Evolutionary conservation across 2,113 vertebrate genomes (phyloP).

Genomic region (Bucco capensis): DNA sequence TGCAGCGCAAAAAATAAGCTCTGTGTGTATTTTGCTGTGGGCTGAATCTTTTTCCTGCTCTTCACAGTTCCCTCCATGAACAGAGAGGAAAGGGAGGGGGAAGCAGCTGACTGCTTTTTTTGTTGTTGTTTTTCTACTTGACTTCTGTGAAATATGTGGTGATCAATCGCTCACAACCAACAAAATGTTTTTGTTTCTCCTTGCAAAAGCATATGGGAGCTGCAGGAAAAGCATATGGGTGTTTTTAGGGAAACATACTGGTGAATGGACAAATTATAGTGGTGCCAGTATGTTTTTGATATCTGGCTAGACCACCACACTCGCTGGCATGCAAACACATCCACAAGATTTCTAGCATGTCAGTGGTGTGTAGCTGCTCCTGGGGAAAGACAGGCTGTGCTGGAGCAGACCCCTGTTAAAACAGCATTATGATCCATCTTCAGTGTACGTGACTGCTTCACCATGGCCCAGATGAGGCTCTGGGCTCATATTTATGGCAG

Average conservation of each 20-base stretch:
- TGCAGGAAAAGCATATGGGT: conserved; percentile 78
- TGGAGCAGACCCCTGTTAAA: background rate
- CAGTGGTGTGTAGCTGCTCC: background rate
- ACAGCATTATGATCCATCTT: background rate
- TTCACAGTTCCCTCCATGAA: conserved; percentile 56
- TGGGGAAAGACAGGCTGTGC: background rate
- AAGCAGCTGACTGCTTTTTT: conserved; percentile 73
- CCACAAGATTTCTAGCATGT: conserved; percentile 2
- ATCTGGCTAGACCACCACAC: conserved; percentile 72
- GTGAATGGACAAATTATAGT: conserved; percentile 77
- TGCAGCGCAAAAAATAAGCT: conserved; percentile 11
- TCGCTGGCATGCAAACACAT: conserved; percentile 47
- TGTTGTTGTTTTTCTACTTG: conserved; percentile 71
- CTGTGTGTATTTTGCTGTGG: conserved; percentile 61
- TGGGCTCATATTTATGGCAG: background rate
- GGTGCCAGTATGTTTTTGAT: conserved; percentile 74
- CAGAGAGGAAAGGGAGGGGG: conserved; percentile 42
- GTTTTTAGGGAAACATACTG: conserved; percentile 77
- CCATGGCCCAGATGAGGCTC: background rate
- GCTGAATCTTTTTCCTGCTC: conserved; percentile 53
- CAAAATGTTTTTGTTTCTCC: conserved; percentile 78
- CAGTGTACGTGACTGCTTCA: background rate
- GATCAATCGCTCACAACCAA: conserved; percentile 75
- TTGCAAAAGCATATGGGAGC: conserved; percentile 79
- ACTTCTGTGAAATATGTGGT: conserved; percentile 74